Evolutionary conservation across 2,113 vertebrate genomes (phyloP).

Genomic region (Kryptolebias marmoratus): DNA sequence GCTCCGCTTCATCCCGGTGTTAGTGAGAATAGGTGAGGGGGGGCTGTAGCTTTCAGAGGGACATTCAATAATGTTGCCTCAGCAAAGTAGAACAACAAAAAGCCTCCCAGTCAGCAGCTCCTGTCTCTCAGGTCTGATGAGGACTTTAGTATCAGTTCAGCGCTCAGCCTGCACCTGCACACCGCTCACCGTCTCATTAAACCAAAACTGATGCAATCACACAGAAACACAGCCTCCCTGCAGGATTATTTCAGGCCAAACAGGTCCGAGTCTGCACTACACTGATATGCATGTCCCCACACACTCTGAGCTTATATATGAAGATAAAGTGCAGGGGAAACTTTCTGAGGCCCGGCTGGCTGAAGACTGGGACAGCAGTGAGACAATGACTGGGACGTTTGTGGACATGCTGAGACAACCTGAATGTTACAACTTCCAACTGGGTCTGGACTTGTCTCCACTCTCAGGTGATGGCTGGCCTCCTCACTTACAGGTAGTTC

Average conservation of each 20-base stretch:
- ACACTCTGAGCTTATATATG: constrained; percentile 17
- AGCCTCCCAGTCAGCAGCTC: constrained; percentile 66
- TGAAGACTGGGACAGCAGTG: constrained; percentile 14
- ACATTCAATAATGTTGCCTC: constrained; percentile 70
- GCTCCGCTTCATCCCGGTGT: too few species aligned
- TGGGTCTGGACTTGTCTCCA: not conserved
- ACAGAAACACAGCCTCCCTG: constrained; percentile 50
- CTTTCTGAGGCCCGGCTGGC: constrained; percentile 21
- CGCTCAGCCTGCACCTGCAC: constrained; percentile 29
- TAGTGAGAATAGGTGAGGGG: not conserved
- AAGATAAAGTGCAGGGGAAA: constrained; percentile 25
- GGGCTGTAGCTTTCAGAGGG: constrained; percentile 53
- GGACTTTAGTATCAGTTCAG: constrained; percentile 52
- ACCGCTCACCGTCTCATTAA: constrained; percentile 51
- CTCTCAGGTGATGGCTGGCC: constrained; percentile 50
- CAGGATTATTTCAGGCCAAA: constrained; percentile 11
- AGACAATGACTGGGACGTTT: constrained; percentile 69
- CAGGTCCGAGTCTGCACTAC: constrained; percentile 1
- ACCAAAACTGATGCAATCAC: constrained; percentile 53
- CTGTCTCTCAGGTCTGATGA: constrained; percentile 51
- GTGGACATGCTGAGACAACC: constrained; percentile 54
- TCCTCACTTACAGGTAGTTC: constrained; percentile 1
- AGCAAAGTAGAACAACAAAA: constrained; percentile 60
- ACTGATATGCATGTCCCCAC: constrained; percentile 13
- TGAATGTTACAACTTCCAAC: too few species aligned